phyloP scores from a whole-genome alignment of 2,113 vertebrate species.

The Pluvialis apricaria region DNA sequence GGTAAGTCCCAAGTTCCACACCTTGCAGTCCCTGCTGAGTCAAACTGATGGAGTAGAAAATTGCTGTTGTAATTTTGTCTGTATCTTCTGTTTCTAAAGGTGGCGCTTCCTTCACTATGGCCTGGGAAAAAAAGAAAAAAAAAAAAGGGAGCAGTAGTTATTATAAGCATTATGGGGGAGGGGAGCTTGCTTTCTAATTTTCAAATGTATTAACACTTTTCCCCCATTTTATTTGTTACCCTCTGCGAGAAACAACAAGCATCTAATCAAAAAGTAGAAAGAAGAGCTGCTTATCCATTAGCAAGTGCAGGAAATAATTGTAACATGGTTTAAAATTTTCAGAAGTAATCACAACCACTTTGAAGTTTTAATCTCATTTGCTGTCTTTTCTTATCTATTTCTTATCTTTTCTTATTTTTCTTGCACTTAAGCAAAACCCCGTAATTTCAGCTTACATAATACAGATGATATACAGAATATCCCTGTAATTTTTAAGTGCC shows the following conservation, averaged over 20 bases:
- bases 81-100: slow-evolving; percentile 80
- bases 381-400: not conserved
- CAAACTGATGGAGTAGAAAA: slow-evolving; percentile 96
- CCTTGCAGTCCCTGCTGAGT: slow-evolving; percentile 92
- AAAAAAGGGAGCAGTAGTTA: not conserved
- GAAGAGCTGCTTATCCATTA: not conserved
- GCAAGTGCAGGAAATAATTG: not conserved
- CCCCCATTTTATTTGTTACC: not conserved
- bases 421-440: not conserved
- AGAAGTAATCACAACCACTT: not conserved
- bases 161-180: not conserved
- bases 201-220: not conserved
- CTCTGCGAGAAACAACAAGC: not conserved
- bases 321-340: not conserved
- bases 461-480: not conserved
- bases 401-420: not conserved
- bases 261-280: not conserved
- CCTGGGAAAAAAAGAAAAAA: slow-evolving; percentile 60
- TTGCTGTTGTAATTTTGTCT: slow-evolving; percentile 81
- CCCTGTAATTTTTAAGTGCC: not conserved
- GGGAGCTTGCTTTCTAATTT: not conserved
- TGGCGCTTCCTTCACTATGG: slow-evolving; percentile 85
- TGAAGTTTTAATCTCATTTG: not conserved
- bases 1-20: slow-evolving; percentile 92
- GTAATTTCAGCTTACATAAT: not conserved